Evolutionary conservation across 2,888 invertebrate genomes (phyloP), one percentile per base, ranked within the genome.

Genomic region (Tetragonisca angustula): DNA sequence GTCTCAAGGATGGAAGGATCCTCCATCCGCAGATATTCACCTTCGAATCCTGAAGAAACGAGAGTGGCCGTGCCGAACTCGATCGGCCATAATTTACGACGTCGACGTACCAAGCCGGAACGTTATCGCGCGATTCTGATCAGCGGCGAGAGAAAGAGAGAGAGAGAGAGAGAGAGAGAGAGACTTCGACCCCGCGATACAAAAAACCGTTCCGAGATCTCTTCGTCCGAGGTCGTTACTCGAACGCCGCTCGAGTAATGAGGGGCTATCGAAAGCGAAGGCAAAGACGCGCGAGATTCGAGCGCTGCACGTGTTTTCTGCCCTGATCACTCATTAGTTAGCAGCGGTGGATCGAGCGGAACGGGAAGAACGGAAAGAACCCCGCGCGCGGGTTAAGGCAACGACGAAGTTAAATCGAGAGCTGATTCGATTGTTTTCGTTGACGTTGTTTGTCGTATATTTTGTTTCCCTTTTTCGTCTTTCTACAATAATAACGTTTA

Each of bases 71-170:
- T 81, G 84, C 83, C 87, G 78, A 85, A 87, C 84, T 89, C 91
- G 92, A 92, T 92, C 92, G 91, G 54, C 90, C 91, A 90, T 92
- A 92, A 92, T 92, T 92, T 89, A 89, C 86, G 89, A 86, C 87
- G 82, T 82, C 87, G 82, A 84, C 87, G 88, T 85, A 81, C 79
- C 80, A 70, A 43, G 75, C 77, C 59, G 68, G 76, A 87, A 71
- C 84, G 88, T 89, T 91, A 91, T 91, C 91, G 88, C 79, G 74
- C 88, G 92, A 91, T 91, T 90, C 92, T 89, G 91, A 91, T 91
- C 91, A 88, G 87, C 88, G 86, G 84, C 87, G 76, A 76, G 81
- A 36, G 43, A 9, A 9, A 11, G 9, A 43, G 43, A 11, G 9
- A 43, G 1, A 43, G 43, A 43, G 43, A 43, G 36, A 36, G 36